A percentile compares a stretch with the other conserved stretches of the same genome.
Evolutionary conservation across 2,113 vertebrate species (phyloP).

Genomic region (Myotis lucifugus): DNA sequence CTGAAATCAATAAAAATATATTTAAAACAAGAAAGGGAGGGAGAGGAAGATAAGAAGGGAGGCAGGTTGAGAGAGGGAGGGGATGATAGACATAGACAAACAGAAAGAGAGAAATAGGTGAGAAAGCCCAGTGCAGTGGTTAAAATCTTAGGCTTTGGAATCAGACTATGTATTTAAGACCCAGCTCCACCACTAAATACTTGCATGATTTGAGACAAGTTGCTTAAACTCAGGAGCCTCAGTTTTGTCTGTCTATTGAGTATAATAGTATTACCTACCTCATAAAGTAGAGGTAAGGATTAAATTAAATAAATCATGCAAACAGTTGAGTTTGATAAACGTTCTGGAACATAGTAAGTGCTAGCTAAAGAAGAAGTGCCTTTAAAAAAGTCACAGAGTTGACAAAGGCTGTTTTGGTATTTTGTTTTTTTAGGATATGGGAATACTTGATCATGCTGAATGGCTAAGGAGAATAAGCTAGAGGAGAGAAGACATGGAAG

Average conservation of each 20-base stretch:
- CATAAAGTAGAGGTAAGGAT: not conserved
- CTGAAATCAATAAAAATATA: too few species aligned
- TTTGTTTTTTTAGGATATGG: not conserved
- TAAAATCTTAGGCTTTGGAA: not conserved
- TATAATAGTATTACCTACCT: not conserved
- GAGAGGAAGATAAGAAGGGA: not conserved
- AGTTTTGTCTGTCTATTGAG: not conserved
- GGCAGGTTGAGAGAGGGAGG: not conserved
- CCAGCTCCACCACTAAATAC: not conserved
- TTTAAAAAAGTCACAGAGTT: not conserved
- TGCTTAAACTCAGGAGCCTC: not conserved
- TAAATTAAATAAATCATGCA: not conserved
- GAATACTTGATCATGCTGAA: slow-evolving; percentile 21
- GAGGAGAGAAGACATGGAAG: not conserved
- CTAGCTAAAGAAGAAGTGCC: not conserved
- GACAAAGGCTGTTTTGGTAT: not conserved
- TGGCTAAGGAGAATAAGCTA: slow-evolving; percentile 35
- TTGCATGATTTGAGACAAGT: slow-evolving; percentile 3
- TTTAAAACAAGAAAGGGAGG: too few species aligned
- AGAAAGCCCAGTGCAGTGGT: not conserved
- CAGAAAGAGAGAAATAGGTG: not conserved
- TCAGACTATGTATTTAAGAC: not conserved
- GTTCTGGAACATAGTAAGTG: not conserved
- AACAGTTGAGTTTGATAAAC: not conserved
- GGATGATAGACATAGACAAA: accelerated